Base-by-base conservation (phyloP, 1,140 invertebrate species). In the Drosophila virilis region DNA sequence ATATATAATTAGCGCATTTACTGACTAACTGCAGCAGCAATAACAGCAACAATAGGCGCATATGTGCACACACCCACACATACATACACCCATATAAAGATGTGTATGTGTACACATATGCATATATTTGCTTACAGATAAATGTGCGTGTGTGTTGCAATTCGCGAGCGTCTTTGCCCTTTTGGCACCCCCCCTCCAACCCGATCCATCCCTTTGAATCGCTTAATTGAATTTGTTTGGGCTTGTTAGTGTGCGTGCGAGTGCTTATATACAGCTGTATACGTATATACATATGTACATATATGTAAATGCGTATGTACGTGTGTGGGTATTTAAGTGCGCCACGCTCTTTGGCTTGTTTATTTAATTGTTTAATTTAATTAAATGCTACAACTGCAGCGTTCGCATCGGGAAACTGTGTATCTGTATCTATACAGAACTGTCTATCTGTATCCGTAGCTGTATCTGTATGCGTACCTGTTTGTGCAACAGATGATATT, bases 341-440 rank as follows among this genome's bases (percentile, higher is more conserved):
- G 51, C 48, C 54, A 48, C 64, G 46, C 43, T 66, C 37, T 48
- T 45, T 66, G 72, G 57, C 76, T 77, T 86, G 76, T 86, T 88
- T 89, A 84, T 89, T 88, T 89, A 89, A 88, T 88, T 88, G 84
- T 88, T 88, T 88, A 88, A 88, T 88, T 88, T 57, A 88, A 88
- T 88, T 88, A 88, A 88, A 89, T 84, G 64, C 65, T 54, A 40
- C 55, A 69, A 75, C 57, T 82, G 79, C 76, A 86, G 61, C 60
- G 65, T 50, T 74, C 67, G 78, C 81, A 84, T 68, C 50, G 52
- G 52, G 13, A 55, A 45, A 45, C 48, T 55, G 17, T 64, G 33
- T 52, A 28, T 13, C 22, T 38, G 59, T 80, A 73, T 67, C 59
- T 68, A 68, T 35, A n/a, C 22, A 28, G 22, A 5, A 12, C 15